A percentile compares a stretch with the other conserved stretches of the same genome.
phyloP scores from a whole-genome alignment of 2,113 vertebrate species.

The Vireo altiloquus region DNA sequence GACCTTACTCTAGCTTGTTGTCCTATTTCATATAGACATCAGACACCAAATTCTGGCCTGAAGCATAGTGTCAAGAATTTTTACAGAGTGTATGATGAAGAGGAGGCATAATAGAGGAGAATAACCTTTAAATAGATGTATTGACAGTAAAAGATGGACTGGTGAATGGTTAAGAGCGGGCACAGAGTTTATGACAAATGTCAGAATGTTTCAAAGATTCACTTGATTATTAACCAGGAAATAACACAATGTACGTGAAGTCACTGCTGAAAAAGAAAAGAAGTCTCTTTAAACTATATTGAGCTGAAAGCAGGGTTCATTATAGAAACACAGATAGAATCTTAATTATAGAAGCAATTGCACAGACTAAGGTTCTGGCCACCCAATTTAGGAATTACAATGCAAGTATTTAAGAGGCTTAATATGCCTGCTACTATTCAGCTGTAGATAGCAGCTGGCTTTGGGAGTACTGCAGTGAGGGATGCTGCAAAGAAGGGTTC shows the following conservation, averaged over 20 bases:
- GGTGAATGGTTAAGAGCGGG: not conserved
- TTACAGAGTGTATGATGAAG: not conserved
- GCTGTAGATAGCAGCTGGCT: constrained; percentile 56
- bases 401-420: constrained; percentile 48
- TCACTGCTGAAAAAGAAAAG: not conserved
- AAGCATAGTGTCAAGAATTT: not conserved
- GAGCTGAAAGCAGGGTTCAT: constrained; percentile 5
- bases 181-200: not conserved
- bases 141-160: not conserved
- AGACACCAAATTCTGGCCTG: not conserved
- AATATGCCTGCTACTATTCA: constrained; percentile 39
- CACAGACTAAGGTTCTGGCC: not conserved
- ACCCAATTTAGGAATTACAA: constrained; percentile 52
- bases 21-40: not conserved
- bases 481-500: not conserved
- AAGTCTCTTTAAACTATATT: not conserved
- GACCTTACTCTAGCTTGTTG: not conserved
- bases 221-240: not conserved
- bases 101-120: not conserved
- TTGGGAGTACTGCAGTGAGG: not conserved
- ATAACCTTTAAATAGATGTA: not conserved
- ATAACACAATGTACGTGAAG: not conserved
- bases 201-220: not conserved
- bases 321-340: constrained; percentile 31
- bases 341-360: constrained; percentile 54